Base-by-base conservation (phyloP, 1,140 invertebrate genomes). In the Bombus waltoni region DNA sequence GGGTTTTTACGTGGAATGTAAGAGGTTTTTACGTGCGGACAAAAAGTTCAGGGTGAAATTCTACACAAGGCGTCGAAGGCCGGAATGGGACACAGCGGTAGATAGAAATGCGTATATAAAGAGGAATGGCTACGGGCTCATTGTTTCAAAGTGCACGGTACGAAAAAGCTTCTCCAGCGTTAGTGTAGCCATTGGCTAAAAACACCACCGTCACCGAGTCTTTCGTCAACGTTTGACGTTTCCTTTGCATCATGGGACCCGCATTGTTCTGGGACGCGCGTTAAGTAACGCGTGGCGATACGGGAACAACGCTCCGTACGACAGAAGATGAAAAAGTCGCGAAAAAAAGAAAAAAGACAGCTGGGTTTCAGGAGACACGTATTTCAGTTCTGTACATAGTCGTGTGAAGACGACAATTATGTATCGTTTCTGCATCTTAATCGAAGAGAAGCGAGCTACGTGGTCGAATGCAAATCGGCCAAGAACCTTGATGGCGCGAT, bases 101-200 rank as follows among this genome's bases (percentile, higher is more conserved):
- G 44, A 44, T 32, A 40, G 44, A 62, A 66, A 59, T 62, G 66
- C 57, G 40, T 59, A 32, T 47, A 38, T 71, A 59, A 62, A n/a
- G n/a, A n/a, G n/a, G n/a, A n/a, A n/a, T n/a, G 32, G 80, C 73
- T 80, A 53, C 78, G 47, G 68, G 72, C 53, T 80, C 76, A 89
- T 89, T 89, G 88, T 89, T 83, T 83, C 76, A 42, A 89, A 86
- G 65, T 83, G 88, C 66, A 32, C 62, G 35, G 57, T 74, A 79
- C 88, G 83, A 89, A 74, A 75, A 59, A 78, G 68, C 65, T 71
- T n/a, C 32, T 57, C 32, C 68, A 77, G 79, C 88, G 78, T 89
- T 88, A 74, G 22, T 72, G 74, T 32, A 44, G 59, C 62, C 53
- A 59, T 72, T 44, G 80, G 62, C 83, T 88, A 88, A 80, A 82